phyloP scores from a whole-genome alignment of 2,113 vertebrate genomes.

The Onychostoma macrolepis region DNA sequence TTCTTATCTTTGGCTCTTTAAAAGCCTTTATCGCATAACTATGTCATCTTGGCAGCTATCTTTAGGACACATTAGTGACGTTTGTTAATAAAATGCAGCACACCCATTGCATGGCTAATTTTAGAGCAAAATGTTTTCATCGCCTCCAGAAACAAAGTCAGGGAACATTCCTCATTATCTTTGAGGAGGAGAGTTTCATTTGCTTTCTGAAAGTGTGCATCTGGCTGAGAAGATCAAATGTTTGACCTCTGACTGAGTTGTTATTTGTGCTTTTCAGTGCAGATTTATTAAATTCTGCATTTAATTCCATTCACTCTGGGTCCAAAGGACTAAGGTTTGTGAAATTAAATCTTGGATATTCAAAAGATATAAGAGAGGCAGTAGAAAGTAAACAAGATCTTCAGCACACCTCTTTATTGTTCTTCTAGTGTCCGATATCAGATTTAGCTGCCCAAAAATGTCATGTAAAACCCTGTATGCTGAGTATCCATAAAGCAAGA shows the following conservation, averaged over 20 bases:
- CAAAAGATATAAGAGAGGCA: not conserved
- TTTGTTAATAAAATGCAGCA: slow-evolving; percentile 22
- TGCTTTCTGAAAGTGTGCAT: not conserved
- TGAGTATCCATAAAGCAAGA: not conserved
- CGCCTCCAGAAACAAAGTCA: not conserved
- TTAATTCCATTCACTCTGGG: not conserved
- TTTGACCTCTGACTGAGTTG: not conserved
- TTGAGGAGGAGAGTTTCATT: slow-evolving; percentile 8
- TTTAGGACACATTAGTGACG: slow-evolving; percentile 25
- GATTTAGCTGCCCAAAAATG: not conserved
- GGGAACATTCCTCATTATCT: slow-evolving; percentile 3
- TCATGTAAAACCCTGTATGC: not conserved
- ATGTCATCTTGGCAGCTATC: slow-evolving; percentile 25
- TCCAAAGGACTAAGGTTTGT: not conserved
- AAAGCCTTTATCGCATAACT: not conserved
- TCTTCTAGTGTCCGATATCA: not conserved
- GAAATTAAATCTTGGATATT: not conserved
- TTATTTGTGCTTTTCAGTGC: slow-evolving; percentile 5
- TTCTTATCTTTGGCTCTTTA: slow-evolving; percentile 4
- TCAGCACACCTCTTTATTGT: not conserved
- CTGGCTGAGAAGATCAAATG: not conserved
- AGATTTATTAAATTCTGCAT: not conserved
- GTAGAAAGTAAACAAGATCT: not conserved
- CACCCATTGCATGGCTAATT: not conserved
- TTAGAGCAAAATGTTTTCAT: slow-evolving; percentile 21